Evolutionary conservation across 2,888 invertebrate genomes (phyloP).

Genomic region (Furcula furcula): DNA sequence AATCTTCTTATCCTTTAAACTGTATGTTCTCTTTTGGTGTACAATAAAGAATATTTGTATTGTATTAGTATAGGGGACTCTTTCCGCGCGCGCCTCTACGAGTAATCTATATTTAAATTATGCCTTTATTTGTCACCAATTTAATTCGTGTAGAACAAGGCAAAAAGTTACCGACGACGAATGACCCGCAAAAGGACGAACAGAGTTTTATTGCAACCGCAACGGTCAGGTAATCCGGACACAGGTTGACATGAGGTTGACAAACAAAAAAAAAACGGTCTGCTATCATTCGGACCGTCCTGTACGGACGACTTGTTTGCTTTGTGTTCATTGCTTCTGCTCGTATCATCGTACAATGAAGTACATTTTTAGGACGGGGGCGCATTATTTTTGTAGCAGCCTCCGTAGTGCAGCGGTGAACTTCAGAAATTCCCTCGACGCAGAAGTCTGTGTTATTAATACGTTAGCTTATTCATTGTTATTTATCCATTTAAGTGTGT

Average conservation of each 20-base stretch:
- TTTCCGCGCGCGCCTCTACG: no score
- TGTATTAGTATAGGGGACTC: no score
- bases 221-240: slow-evolving; percentile 10
- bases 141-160: background rate
- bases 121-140: no score
- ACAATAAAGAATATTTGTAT: no score
- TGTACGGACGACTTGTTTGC: background rate
- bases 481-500: no score
- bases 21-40: no score
- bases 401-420: no score
- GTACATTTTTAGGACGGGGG: slow-evolving; percentile 19
- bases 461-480: no score
- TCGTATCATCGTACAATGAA: slow-evolving; percentile 15
- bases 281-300: background rate
- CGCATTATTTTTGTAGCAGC: slow-evolving; percentile 14
- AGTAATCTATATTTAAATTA: no score
- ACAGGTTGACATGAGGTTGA: slow-evolving; percentile 8
- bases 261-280: slow-evolving; percentile 16
- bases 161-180: background rate
- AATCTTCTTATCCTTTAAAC: no score
- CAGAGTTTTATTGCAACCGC: slow-evolving; percentile 1
- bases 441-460: no score
- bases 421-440: no score
- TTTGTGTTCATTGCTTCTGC: slow-evolving; percentile 17
- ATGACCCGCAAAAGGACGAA: background rate